A percentile compares a stretch with the other conserved stretches of the same genome.
These are phyloP conservation scores for Neomorphus geoffroyi DNA, from an alignment of 2,797 vertebrate species.

Conservation along the genomic window DNA sequence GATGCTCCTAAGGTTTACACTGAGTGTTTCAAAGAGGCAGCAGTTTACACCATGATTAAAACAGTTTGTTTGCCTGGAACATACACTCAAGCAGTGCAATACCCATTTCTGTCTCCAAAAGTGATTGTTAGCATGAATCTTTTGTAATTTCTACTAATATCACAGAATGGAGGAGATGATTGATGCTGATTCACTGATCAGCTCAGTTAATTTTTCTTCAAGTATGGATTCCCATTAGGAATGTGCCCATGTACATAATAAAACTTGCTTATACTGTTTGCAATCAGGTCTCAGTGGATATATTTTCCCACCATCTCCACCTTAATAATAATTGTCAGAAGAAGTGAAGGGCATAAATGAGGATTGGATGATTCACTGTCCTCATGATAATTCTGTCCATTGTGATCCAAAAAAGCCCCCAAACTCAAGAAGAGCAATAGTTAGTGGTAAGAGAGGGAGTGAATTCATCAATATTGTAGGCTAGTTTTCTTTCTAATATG, in stretches of 20 bases:
- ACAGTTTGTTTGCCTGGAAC: slow-evolving; percentile 68
- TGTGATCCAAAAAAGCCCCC: background rate
- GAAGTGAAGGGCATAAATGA: slow-evolving; percentile 1
- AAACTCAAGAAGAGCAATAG: background rate
- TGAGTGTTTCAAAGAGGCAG: slow-evolving; percentile 34
- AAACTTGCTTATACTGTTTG: slow-evolving; percentile 2
- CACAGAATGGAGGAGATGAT: slow-evolving; percentile 55
- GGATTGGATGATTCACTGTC: background rate
- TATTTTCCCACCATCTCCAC: background rate
- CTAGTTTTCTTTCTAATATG: background rate
- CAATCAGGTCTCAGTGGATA: background rate
- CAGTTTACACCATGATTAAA: slow-evolving; percentile 70
- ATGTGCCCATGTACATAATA: slow-evolving; percentile 1
- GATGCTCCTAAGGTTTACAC: slow-evolving; percentile 57
- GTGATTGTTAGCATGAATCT: slow-evolving; percentile 58
- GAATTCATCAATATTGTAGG: background rate
- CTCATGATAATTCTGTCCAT: background rate
- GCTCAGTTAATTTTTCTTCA: slow-evolving; percentile 68
- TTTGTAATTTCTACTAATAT: slow-evolving; percentile 70
- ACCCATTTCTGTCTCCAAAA: slow-evolving; percentile 54
- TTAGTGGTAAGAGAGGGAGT: background rate
- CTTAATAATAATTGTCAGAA: slow-evolving; percentile 38
- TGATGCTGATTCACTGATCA: slow-evolving; percentile 44
- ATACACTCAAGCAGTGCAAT: slow-evolving; percentile 59
- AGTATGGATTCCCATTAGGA: slow-evolving; percentile 25